phyloP scores from a whole-genome alignment of 2,888 invertebrate species.

The Sipha maydis region DNA sequence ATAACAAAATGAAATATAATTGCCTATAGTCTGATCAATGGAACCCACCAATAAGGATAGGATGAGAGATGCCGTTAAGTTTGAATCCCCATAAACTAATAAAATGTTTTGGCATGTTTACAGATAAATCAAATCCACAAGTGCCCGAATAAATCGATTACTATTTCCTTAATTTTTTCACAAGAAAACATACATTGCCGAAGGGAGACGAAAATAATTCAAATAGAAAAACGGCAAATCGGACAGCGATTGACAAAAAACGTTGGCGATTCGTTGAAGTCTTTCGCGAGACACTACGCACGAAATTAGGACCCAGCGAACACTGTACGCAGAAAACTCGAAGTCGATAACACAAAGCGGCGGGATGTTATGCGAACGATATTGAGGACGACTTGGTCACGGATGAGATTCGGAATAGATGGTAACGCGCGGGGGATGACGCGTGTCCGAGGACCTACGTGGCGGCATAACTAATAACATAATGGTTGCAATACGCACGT shows the following conservation, averaged over 20 bases:
- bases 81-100: no score
- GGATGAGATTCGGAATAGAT: neutral
- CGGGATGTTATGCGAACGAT: neutral
- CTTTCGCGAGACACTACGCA: neutral
- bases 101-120: neutral
- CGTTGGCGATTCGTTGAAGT: neutral
- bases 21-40: neutral
- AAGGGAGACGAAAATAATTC: neutral
- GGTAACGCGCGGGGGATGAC: neutral
- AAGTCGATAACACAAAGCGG: neutral
- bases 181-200: neutral
- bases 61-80: neutral
- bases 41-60: neutral
- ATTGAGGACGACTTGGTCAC: neutral
- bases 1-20: neutral
- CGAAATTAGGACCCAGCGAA: neutral
- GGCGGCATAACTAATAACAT: neutral
- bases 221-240: neutral
- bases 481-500: no score
- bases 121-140: slow-evolving; percentile 21
- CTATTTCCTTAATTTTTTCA: neutral
- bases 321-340: neutral
- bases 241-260: neutral
- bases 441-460: neutral
- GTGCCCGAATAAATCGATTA: neutral